A percentile compares a stretch with the other conserved stretches of the same genome.
These are phyloP conservation scores for Eurypyga helias DNA, from an alignment of 2,113 vertebrate genomes.

Conservation along the genomic window DNA sequence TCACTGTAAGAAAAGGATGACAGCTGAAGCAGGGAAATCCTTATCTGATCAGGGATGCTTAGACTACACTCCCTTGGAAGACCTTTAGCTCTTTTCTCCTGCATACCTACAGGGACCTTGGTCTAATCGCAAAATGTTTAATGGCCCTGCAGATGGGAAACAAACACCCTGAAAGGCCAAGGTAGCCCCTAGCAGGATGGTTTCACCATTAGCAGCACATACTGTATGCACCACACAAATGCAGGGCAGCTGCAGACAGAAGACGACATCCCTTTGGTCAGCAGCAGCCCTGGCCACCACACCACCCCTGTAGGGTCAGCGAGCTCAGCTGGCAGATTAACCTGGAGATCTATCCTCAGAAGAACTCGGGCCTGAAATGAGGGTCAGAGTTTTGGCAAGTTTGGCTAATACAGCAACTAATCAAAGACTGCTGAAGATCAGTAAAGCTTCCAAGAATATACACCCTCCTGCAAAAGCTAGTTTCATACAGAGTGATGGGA, in stretches of 20 bases:
- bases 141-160: not conserved
- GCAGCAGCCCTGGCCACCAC: not conserved
- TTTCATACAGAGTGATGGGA: accelerated
- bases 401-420: accelerated
- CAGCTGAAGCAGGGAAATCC: not conserved
- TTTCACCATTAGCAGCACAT: not conserved
- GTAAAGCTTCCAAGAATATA: not conserved
- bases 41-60: not conserved
- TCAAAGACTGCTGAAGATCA: not conserved
- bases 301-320: accelerated
- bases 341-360: not conserved
- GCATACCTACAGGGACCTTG: not conserved
- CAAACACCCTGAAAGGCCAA: not conserved
- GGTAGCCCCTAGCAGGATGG: accelerated
- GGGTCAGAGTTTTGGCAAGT: accelerated
- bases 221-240: not conserved
- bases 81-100: not conserved
- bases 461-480: too few relatives aligned
- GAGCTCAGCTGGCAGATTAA: not conserved
- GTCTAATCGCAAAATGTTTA: not conserved
- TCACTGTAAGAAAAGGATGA: not conserved
- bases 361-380: accelerated
- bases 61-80: not conserved
- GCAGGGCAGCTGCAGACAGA: not conserved
- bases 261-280: not conserved